Percentiles rank a stretch among this genome's conserved stretches.
Conservation (phyloP, 2,888 invertebrate species). For the Drosophila fulvimacula region DNA sequence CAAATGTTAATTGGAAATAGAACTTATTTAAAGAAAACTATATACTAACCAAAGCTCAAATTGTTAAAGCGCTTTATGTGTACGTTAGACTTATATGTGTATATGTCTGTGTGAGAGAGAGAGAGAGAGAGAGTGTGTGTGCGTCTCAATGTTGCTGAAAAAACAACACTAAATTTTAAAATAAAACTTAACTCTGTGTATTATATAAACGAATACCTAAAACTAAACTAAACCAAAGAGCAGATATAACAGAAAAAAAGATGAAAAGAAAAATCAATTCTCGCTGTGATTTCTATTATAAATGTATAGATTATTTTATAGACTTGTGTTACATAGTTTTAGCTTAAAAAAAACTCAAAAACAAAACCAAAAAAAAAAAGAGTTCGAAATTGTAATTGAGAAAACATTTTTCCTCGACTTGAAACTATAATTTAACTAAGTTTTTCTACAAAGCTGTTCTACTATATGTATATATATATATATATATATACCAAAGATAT, state of each 20-base stretch:
- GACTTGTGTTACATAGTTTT: conserved; percentile 72
- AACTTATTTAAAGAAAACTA: conserved; percentile 19
- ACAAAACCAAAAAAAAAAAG: background rate
- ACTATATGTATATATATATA: conserved; percentile 14
- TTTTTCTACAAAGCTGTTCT: conserved; percentile 31
- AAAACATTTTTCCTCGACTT: conserved; percentile 27
- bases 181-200: conserved; percentile 26
- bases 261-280: conserved; percentile 60
- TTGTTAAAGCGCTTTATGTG: conserved; percentile 49
- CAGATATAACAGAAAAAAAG: conserved; percentile 36
- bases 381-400: conserved; percentile 19
- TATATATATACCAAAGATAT: conserved; percentile 8
- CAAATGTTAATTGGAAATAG: background rate
- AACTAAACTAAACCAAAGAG: conserved; percentile 45
- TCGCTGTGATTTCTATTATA: conserved; percentile 80
- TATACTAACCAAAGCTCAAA: conserved; percentile 19
- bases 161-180: conserved; percentile 63
- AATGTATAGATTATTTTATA: conserved; percentile 71
- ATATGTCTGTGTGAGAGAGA: background rate
- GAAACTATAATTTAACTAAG: conserved; percentile 55
- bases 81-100: conserved; percentile 24
- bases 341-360: conserved; percentile 37
- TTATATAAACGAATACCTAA: conserved; percentile 38
- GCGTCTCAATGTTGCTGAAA: conserved; percentile 78
- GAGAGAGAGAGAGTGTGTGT: conserved; percentile 9